These are phyloP conservation scores for Apocheima hispidaria DNA, from an alignment of 2,888 invertebrate species.

Conservation along the genomic window DNA sequence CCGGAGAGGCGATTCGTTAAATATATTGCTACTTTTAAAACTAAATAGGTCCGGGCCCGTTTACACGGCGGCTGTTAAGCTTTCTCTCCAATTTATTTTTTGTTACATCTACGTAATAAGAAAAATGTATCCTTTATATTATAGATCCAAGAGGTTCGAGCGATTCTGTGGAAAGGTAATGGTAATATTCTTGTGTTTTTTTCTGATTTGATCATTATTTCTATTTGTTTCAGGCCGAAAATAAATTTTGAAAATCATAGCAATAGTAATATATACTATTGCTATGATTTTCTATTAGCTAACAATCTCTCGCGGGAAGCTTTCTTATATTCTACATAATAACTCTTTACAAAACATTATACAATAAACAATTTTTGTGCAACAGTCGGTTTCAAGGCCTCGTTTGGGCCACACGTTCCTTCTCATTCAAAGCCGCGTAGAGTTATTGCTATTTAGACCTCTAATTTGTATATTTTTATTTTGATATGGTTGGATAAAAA, in stretches of 20 bases:
- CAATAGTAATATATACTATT: neutral
- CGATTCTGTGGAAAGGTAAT: neutral
- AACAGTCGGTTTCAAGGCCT: too few species aligned
- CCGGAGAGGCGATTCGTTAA: conserved; percentile 32
- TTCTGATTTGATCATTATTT: neutral
- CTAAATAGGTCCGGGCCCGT: conserved; percentile 36
- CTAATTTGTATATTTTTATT: too few species aligned
- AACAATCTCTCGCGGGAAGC: too few species aligned
- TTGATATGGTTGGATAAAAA: too few species aligned
- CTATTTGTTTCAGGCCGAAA: neutral
- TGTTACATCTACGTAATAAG: conserved; percentile 11
- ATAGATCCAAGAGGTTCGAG: neutral
- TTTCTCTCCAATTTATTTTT: conserved; percentile 31
- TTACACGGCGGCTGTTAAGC: conserved; percentile 27
- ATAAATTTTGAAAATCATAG: neutral
- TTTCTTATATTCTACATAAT: too few species aligned
- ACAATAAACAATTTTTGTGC: too few species aligned
- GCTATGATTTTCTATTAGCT: neutral
- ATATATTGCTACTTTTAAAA: conserved; percentile 43
- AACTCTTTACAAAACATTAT: too few species aligned
- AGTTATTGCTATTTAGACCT: too few species aligned
- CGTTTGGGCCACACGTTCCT: too few species aligned
- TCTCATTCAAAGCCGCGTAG: too few species aligned
- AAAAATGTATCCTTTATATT: conserved; percentile 8
- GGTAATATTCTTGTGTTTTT: neutral